Percentiles rank a stretch among this genome's conserved stretches.
phyloP scores from a whole-genome alignment of 2,888 invertebrate species.

The Ceraclea dissimilis region DNA sequence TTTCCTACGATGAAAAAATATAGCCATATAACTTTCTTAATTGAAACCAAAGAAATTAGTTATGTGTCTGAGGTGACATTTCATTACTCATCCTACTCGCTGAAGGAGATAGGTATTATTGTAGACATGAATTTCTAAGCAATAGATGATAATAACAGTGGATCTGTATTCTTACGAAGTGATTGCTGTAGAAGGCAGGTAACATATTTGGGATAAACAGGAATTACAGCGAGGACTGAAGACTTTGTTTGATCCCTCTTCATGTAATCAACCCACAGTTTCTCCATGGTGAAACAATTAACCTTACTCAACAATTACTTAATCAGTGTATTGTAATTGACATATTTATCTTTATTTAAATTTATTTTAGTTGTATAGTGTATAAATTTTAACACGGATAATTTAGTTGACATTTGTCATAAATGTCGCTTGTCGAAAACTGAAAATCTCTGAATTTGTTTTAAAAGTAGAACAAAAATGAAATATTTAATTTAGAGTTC shows the following conservation, averaged over 20 bases:
- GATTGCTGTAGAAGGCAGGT: background rate
- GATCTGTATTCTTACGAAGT: background rate
- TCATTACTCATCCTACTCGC: too few species aligned
- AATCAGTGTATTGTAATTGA: too few species aligned
- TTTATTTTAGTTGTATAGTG: background rate
- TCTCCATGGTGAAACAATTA: background rate
- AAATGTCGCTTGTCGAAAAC: background rate
- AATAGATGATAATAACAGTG: too few species aligned
- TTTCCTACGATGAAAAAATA: constrained; percentile 2
- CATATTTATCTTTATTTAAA: too few species aligned
- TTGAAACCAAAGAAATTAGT: too few species aligned
- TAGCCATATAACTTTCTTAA: too few species aligned
- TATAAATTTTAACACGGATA: background rate
- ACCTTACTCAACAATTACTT: background rate
- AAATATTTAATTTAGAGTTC: too few species aligned
- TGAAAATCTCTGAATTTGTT: background rate
- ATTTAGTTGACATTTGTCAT: background rate
- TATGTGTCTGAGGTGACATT: too few species aligned
- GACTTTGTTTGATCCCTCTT: background rate
- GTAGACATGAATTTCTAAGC: too few species aligned
- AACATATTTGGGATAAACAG: background rate
- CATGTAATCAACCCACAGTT: background rate
- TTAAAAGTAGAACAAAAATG: too few species aligned
- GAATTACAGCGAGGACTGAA: background rate
- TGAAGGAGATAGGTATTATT: too few species aligned